Percentiles rank a stretch among this genome's conserved stretches.
phyloP scores from a whole-genome alignment of 2,797 vertebrate genomes.

The Sebastolobus altivelis region DNA sequence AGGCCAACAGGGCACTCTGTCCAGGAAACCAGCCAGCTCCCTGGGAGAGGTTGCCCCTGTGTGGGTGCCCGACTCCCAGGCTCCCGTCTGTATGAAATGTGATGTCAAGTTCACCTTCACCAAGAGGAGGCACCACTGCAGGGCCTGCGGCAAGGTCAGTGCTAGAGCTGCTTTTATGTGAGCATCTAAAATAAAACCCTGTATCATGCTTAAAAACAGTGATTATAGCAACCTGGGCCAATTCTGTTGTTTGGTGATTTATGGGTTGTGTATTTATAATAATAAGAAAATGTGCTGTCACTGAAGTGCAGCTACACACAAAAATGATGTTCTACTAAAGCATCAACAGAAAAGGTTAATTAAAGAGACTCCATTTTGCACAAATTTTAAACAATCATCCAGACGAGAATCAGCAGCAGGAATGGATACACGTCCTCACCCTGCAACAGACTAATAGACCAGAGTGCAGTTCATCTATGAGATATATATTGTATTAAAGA shows the following conservation, averaged over 20 bases:
- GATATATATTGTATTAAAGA: not conserved
- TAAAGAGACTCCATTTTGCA: not conserved
- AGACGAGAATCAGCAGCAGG: not conserved
- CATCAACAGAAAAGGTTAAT: not conserved
- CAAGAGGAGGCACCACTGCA: conserved; percentile 98
- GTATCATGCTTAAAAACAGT: not conserved
- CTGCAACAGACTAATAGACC: not conserved
- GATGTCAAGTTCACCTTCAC: conserved; percentile 99
- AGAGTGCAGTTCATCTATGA: not conserved
- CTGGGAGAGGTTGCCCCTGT: conserved; percentile 97
- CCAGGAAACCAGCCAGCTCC: conserved; percentile 88
- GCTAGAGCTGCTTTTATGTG: not conserved
- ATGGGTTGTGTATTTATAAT: not conserved
- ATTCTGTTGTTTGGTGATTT: not conserved
- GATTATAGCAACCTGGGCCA: not conserved
- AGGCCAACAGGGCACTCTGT: conserved; percentile 88
- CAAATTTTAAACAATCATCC: not conserved
- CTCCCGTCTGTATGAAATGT: conserved; percentile 98
- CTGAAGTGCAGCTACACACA: not conserved
- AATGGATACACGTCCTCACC: not conserved
- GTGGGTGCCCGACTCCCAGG: conserved; percentile 99
- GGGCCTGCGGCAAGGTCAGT: conserved; percentile 98
- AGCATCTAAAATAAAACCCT: not conserved
- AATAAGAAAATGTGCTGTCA: not conserved
- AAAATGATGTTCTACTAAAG: not conserved